Evolutionary conservation across 2,797 vertebrate genomes (phyloP).

Genomic region (Psittacula echo): DNA sequence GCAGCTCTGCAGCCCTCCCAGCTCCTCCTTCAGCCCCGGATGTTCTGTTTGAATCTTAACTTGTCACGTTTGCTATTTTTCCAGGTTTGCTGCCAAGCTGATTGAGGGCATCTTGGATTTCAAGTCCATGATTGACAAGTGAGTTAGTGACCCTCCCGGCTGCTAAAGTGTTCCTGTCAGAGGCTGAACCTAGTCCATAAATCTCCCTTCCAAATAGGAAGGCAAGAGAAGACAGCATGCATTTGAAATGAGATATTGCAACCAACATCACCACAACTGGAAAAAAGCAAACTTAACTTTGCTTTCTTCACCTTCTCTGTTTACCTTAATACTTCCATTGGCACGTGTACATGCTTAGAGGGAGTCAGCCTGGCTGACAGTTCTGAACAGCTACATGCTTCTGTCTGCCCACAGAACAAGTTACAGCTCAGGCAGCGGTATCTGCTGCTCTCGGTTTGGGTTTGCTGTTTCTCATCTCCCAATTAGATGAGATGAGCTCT

Average conservation of each 20-base stretch:
- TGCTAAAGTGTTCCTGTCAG: background rate
- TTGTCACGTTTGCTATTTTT: background rate
- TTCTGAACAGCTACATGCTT: background rate
- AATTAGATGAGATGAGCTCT: background rate
- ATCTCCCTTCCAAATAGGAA: background rate
- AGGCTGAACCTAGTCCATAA: background rate
- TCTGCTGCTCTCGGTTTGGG: background rate
- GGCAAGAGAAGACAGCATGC: background rate
- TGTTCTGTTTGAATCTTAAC: background rate
- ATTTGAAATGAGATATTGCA: background rate
- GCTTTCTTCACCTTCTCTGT: background rate
- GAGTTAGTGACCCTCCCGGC: conserved; percentile 67
- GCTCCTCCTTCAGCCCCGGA: background rate
- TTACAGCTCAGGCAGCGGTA: conserved; percentile 37
- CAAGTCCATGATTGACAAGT: conserved; percentile 96
- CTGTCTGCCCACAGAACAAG: background rate
- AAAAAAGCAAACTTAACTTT: conserved; percentile 1
- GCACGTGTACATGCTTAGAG: background rate
- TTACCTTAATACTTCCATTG: background rate
- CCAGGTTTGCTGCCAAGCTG: conserved; percentile 94
- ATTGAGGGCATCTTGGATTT: conserved; percentile 96
- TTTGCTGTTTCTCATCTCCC: conserved; percentile 16
- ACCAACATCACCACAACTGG: background rate
- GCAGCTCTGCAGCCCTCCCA: background rate
- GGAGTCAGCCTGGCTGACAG: background rate